These are phyloP conservation scores for Platygyra sinensis DNA, from an alignment of 64 coral and sea anemone species.

Conservation along the genomic window DNA sequence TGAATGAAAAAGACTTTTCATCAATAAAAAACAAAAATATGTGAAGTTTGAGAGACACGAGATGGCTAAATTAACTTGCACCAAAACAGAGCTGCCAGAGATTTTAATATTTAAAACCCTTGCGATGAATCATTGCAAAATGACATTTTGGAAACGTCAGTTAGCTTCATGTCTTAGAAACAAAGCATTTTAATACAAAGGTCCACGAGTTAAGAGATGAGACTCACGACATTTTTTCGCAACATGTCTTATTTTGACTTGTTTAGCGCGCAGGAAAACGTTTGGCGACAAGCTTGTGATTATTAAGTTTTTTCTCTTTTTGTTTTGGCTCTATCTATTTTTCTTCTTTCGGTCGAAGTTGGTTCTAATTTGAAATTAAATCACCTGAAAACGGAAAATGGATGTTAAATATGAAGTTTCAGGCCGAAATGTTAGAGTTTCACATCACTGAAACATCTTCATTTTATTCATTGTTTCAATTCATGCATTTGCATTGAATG, in stretches of 20 bases:
- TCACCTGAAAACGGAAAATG: background rate
- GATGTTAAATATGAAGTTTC: background rate
- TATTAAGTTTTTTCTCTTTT: background rate
- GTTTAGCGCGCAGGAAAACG: background rate
- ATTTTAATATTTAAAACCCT: background rate
- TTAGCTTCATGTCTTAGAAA: background rate
- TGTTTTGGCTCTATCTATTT: background rate
- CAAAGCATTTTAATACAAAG: background rate
- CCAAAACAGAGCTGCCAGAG: background rate
- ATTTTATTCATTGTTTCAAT: constrained; percentile 16
- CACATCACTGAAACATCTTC: background rate
- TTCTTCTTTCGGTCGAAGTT: background rate
- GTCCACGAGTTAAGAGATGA: background rate
- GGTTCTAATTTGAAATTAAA: background rate
- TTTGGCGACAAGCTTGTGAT: background rate
- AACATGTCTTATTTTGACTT: background rate
- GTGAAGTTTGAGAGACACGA: background rate
- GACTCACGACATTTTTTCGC: background rate
- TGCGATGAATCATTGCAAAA: background rate
- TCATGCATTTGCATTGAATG: constrained; percentile 24
- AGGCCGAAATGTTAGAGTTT: constrained; percentile 7
- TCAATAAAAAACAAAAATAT: background rate
- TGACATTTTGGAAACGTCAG: background rate
- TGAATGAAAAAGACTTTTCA: background rate
- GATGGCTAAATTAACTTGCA: background rate